These are phyloP conservation scores for Cataglyphis hispanica DNA, from an alignment of 1,140 invertebrate species.

Conservation along the genomic window DNA sequence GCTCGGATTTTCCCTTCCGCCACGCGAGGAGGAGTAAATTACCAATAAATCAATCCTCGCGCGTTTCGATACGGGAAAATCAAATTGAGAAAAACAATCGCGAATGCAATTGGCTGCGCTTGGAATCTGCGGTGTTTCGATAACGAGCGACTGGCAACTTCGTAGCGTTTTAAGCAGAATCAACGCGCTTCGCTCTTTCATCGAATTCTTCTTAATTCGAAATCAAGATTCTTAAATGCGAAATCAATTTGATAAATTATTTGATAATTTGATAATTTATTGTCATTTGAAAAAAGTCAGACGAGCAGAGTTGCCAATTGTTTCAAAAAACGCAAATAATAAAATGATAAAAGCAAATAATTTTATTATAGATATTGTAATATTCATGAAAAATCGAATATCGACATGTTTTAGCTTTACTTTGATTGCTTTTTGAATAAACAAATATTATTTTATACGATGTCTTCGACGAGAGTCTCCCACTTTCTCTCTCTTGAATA, in stretches of 20 bases:
- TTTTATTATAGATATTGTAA: not conserved
- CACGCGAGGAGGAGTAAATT: slow-evolving; percentile 69
- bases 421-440: no score
- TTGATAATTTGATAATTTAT: no score
- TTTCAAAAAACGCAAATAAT: no score
- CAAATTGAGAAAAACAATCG: slow-evolving; percentile 65
- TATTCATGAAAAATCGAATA: slow-evolving; percentile 18
- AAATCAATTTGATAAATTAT: slow-evolving; percentile 2
- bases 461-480: slow-evolving; percentile 32
- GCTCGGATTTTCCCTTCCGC: slow-evolving; percentile 44
- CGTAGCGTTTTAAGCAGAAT: not conserved
- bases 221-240: not conserved
- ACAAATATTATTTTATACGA: slow-evolving; percentile 7
- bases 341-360: not conserved
- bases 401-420: not conserved
- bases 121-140: not conserved
- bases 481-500: slow-evolving; percentile 35
- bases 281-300: not conserved
- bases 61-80: slow-evolving; percentile 70
- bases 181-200: not conserved
- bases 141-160: not conserved
- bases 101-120: not conserved
- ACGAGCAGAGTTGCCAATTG: not conserved
- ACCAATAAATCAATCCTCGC: slow-evolving; percentile 76
- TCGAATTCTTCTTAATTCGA: no score